phyloP scores from a whole-genome alignment of 2,888 invertebrate genomes.

The Mechanitis messenoides region DNA sequence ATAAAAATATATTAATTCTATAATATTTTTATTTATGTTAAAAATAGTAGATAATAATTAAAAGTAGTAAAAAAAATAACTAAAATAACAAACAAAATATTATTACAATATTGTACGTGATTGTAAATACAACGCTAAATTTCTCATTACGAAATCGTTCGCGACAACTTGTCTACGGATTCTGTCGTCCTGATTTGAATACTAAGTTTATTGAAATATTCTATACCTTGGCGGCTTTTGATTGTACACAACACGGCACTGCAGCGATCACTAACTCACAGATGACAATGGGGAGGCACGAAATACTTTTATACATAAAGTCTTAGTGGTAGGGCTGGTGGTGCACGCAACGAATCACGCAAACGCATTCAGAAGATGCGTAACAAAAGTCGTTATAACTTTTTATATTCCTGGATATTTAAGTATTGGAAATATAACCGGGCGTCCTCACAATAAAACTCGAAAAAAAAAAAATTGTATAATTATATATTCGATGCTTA shows the following conservation, averaged over 20 bases:
- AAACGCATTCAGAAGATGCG: background rate
- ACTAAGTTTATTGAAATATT: conserved; percentile 17
- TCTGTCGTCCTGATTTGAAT: conserved; percentile 15
- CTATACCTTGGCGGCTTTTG: conserved; percentile 52
- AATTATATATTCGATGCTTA: conserved; percentile 13
- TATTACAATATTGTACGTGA: conserved; percentile 3
- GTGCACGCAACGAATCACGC: conserved; percentile 31
- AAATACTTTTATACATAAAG: conserved; percentile 69
- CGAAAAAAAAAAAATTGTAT: conserved; percentile 20
- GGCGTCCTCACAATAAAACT: conserved; percentile 18
- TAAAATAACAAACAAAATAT: background rate
- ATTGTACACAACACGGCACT: conserved; percentile 69
- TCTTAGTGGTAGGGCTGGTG: conserved; percentile 51
- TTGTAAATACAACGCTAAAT: conserved; percentile 5
- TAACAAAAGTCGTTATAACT: conserved; percentile 6
- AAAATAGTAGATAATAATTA: background rate
- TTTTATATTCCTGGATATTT: conserved; percentile 5
- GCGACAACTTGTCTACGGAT: conserved; percentile 11
- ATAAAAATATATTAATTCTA: no score
- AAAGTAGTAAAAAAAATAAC: no score
- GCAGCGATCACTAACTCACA: conserved; percentile 65
- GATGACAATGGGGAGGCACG: conserved; percentile 54
- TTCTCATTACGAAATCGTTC: conserved; percentile 10
- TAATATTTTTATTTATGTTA: background rate
- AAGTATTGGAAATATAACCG: background rate